phyloP scores from a whole-genome alignment of 1,140 invertebrate species.

The Drosophila baimaii region DNA sequence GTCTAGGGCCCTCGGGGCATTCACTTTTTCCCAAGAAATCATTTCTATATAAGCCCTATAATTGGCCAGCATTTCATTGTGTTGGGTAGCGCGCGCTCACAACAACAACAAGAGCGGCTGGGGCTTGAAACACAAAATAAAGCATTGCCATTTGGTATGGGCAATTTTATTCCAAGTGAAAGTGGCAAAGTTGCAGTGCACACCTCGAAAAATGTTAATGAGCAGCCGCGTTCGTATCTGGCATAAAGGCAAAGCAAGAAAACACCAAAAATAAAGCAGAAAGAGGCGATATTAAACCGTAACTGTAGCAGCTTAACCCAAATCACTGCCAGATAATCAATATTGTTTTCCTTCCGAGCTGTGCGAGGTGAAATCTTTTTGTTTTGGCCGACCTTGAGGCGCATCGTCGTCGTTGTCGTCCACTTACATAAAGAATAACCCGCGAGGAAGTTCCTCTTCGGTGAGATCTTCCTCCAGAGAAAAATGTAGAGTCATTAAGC shows the following conservation, averaged over 20 bases:
- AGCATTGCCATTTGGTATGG: conserved; percentile 73
- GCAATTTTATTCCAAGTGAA: conserved; percentile 80
- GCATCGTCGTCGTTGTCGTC: no score
- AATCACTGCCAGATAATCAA: conserved; percentile 63
- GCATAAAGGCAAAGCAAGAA: conserved; percentile 50
- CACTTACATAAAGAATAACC: conserved; percentile 58
- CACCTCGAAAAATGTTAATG: conserved; percentile 81
- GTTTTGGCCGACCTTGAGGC: conserved; percentile 59
- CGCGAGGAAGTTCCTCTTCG: conserved; percentile 27
- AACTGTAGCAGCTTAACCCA: conserved; percentile 73
- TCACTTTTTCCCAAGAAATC: conserved; percentile 67
- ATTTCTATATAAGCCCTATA: conserved; percentile 64
- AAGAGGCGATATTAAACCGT: conserved; percentile 38
- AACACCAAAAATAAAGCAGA: conserved; percentile 30
- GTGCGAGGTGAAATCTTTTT: conserved; percentile 60
- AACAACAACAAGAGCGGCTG: conserved; percentile 25
- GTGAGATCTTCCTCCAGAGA: not conserved
- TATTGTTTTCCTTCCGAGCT: conserved; percentile 23
- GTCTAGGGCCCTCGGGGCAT: conserved; percentile 57
- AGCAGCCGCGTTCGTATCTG: conserved; percentile 54
- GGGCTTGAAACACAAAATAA: conserved; percentile 42
- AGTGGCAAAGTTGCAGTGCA: conserved; percentile 81
- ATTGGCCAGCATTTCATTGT: conserved; percentile 77
- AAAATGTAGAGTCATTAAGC: conserved; percentile 63
- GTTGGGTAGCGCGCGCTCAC: conserved; percentile 27